Percentiles rank a stretch among this genome's conserved stretches.
Conservation (phyloP, 92 coral and sea anemone species). For the Zoanthus sansibaricus region DNA sequence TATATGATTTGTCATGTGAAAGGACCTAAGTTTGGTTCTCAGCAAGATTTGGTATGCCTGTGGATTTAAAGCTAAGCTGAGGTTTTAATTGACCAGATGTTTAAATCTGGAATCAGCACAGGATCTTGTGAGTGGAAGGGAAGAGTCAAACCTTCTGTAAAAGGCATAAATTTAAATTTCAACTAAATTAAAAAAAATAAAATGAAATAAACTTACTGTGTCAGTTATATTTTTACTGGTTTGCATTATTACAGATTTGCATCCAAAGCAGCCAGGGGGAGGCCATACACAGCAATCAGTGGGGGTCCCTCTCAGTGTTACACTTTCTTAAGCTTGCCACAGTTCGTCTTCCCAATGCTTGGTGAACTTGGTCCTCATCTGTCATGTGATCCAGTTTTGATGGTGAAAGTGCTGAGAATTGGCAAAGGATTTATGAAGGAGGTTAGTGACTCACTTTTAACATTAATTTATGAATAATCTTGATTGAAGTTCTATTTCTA, state of each 20-base stretch:
- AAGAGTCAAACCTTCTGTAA: no score
- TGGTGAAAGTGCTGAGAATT: slow-evolving; percentile 94
- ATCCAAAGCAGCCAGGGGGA: slow-evolving; percentile 96
- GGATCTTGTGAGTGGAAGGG: no score
- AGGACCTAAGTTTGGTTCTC: no score
- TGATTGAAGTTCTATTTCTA: no score
- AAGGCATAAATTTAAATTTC: no score
- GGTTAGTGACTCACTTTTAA: slow-evolving; percentile 51
- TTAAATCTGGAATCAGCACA: no score
- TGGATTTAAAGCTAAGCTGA: no score
- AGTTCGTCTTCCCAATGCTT: slow-evolving; percentile 86
- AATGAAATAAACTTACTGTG: not conserved
- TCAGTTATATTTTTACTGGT: not conserved
- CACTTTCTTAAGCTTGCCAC: slow-evolving; percentile 71
- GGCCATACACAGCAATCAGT: slow-evolving; percentile 81
- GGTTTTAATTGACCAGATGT: no score
- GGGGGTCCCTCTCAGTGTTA: slow-evolving; percentile 86
- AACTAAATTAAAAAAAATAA: not conserved
- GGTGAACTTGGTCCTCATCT: slow-evolving; percentile 91
- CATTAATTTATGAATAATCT: no score
- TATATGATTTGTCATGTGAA: no score
- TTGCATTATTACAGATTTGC: slow-evolving; percentile 68
- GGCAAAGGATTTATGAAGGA: slow-evolving; percentile 96
- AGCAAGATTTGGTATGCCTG: no score
- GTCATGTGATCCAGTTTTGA: slow-evolving; percentile 90